These are phyloP conservation scores for Prenolepis imparis DNA, from an alignment of 2,888 invertebrate genomes.

Conservation along the genomic window DNA sequence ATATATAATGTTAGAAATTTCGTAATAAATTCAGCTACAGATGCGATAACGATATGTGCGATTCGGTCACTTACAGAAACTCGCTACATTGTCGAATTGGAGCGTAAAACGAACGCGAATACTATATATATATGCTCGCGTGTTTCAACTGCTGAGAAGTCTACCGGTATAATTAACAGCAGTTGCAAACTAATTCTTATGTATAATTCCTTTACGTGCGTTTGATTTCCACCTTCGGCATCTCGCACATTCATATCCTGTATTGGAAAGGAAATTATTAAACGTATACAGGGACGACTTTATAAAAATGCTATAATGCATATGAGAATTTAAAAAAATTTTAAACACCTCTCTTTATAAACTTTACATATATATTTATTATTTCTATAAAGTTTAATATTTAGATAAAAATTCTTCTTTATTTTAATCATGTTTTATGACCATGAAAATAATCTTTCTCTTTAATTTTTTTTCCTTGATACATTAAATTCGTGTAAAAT, in stretches of 20 bases:
- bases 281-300: neutral
- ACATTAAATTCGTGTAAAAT: neutral
- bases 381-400: neutral
- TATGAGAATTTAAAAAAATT: neutral
- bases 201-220: constrained; percentile 12
- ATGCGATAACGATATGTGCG: constrained; percentile 65
- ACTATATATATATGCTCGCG: neutral
- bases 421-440: neutral
- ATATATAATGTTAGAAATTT: constrained; percentile 27
- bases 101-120: constrained; percentile 33
- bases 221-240: constrained; percentile 30
- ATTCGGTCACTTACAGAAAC: constrained; percentile 8
- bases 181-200: constrained; percentile 42
- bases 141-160: constrained; percentile 16
- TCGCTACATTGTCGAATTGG: constrained; percentile 29
- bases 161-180: constrained; percentile 34
- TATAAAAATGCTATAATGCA: neutral
- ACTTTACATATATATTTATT: neutral
- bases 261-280: constrained; percentile 2
- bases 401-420: neutral
- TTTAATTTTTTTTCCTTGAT: neutral
- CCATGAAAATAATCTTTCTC: neutral
- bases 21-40: constrained; percentile 10
- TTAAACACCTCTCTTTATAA: neutral
- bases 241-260: constrained; percentile 37